These are phyloP conservation scores for Parauchenoglanis ngamensis DNA, from an alignment of 2,797 vertebrate species.

Conservation along the genomic window DNA sequence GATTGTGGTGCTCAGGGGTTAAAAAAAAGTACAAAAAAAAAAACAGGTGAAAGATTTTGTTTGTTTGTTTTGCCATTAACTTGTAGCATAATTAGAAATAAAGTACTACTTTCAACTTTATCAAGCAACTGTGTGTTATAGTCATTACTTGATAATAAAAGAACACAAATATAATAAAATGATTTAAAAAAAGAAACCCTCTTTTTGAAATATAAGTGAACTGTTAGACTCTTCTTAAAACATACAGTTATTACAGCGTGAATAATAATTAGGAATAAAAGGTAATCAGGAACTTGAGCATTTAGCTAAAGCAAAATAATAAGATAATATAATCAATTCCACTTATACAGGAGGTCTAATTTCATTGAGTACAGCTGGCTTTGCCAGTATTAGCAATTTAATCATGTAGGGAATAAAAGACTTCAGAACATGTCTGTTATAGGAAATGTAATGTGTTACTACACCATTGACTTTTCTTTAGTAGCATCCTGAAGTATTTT, in stretches of 20 bases:
- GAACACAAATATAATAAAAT: neutral
- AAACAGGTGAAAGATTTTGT: constrained; percentile 62
- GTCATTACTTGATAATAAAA: constrained; percentile 38
- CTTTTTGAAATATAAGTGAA: neutral
- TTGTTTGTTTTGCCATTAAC: constrained; percentile 71
- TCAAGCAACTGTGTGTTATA: constrained; percentile 28
- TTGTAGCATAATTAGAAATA: constrained; percentile 75
- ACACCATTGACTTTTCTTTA: neutral
- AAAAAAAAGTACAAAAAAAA: constrained; percentile 63
- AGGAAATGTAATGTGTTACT: neutral
- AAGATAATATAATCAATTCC: neutral
- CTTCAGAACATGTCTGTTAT: neutral
- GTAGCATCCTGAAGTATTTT: neutral
- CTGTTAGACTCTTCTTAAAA: neutral
- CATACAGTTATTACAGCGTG: neutral
- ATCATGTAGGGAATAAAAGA: neutral
- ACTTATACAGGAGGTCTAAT: neutral
- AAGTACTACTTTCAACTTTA: constrained; percentile 71
- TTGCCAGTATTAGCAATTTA: neutral
- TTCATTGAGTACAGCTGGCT: neutral
- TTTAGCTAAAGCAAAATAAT: neutral
- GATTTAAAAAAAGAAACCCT: neutral
- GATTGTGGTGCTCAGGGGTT: constrained; percentile 84
- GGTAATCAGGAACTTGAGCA: neutral
- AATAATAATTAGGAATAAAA: neutral